Evolutionary conservation across 2,113 vertebrate species (phyloP).

Genomic region (Setophaga kirtlandii): DNA sequence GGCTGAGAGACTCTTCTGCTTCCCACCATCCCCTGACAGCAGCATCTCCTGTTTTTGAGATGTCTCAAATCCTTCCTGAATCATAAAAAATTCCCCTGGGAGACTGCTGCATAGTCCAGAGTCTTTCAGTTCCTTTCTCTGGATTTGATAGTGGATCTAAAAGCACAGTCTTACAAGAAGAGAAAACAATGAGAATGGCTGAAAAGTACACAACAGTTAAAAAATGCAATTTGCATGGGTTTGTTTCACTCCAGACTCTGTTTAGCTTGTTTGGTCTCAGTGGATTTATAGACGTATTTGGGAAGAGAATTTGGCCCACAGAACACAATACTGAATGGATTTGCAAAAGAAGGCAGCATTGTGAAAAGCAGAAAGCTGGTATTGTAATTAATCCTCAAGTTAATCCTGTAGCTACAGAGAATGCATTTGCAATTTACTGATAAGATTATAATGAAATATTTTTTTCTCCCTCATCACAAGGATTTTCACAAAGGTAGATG

Average conservation of each 20-base stretch:
- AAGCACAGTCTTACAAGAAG: background rate
- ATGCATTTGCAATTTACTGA: background rate
- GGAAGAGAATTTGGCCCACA: background rate
- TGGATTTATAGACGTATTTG: background rate
- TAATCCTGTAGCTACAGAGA: background rate
- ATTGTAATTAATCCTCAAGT: slow-evolving; percentile 24
- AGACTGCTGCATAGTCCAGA: background rate
- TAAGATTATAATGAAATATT: background rate
- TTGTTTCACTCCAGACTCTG: background rate
- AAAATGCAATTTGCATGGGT: background rate
- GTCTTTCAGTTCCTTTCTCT: background rate
- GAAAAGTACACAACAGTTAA: background rate
- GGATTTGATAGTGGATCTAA: background rate
- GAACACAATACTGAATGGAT: background rate
- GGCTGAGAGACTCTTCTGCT: background rate
- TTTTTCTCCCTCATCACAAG: background rate
- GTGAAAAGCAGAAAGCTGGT: slow-evolving; percentile 15
- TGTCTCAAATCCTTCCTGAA: slow-evolving; percentile 46
- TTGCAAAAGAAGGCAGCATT: background rate
- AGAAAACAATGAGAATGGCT: background rate
- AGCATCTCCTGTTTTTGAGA: background rate
- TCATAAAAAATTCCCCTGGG: background rate
- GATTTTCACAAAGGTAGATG: background rate
- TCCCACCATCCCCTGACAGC: background rate
- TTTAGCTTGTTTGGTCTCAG: background rate